phyloP scores from a whole-genome alignment of 30 jellyfish, hydroid and myxozoan species.

The Thelohanellus kitauei region DNA sequence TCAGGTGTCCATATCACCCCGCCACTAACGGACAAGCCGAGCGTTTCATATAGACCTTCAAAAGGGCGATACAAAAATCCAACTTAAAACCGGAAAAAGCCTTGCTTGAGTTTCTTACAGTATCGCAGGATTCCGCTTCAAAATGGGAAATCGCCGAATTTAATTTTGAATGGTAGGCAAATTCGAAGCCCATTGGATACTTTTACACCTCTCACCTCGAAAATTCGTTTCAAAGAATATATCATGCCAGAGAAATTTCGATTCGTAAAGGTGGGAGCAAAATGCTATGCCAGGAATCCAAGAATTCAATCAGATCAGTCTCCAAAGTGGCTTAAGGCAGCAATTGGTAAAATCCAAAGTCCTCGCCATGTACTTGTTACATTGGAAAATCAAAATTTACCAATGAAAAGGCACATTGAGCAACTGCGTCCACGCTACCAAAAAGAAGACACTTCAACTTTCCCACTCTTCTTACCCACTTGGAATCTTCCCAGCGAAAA shows the following conservation, averaged over 20 bases:
- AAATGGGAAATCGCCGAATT: conserved; percentile 3
- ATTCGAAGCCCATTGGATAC: conserved; percentile 1
- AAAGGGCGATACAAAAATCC: conserved; percentile 3
- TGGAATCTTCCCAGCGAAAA: too few relatives aligned
- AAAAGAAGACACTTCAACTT: too few relatives aligned
- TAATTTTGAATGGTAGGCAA: conserved; percentile 4
- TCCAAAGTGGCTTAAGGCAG: conserved; percentile 11
- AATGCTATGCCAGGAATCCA: too few relatives aligned
- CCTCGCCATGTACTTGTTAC: conserved; percentile 4
- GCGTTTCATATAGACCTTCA: conserved; percentile 2
- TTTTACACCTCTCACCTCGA: conserved; percentile 3
- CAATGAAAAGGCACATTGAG: conserved; percentile 10
- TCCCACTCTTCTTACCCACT: too few relatives aligned
- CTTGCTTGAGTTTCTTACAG: conserved; percentile 8
- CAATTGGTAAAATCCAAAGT: neutral
- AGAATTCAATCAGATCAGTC: too few relatives aligned
- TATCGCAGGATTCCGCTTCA: conserved; percentile 3
- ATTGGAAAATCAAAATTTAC: too few relatives aligned
- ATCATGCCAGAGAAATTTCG: too few relatives aligned
- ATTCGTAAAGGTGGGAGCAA: too few relatives aligned
- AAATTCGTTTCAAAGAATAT: too few relatives aligned
- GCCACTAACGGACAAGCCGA: too few relatives aligned
- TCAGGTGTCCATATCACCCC: conserved; percentile 7
- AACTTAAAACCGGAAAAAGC: neutral
- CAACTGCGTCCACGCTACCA: conserved; percentile 15